Base-by-base conservation (phyloP, 1,140 invertebrate species). In the Ips typographus region DNA sequence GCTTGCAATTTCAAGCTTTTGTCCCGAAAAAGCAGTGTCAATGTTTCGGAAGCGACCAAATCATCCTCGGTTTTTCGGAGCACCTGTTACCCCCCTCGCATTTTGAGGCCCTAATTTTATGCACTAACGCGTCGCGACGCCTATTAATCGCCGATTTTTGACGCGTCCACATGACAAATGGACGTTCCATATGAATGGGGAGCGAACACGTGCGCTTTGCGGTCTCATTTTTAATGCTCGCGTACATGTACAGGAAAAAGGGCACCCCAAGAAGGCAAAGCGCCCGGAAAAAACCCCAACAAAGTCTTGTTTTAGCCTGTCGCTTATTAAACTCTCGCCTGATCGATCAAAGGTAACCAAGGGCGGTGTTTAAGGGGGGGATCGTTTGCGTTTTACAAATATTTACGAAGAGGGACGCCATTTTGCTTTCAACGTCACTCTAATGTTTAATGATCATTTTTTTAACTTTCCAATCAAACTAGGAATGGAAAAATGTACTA, bases 71-170 rank as follows among this genome's bases (percentile, higher is more conserved):
- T 36, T n/a, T 4, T 55, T 38, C 52, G 5, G 40, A 63, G 40
- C 61, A 63, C 61, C 61, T 63, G 61, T 63, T 63, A 63, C 61
- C 8, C 47, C 4, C 44, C 44, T n/a, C 44, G 44, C 4, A 5
- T 47, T 47, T 47, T 5, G 44, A 60, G 39, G 42, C 40, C 44
- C 65, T 68, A 63, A 69, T 63, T 51, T 56, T 63, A 63, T 69
- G 59, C 67, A 69, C 59, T 52, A 65, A 36, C 37, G 71, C 66
- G 55, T 52, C 55, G 49, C 38, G 60, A 70, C 55, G 52, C 60
- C 62, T 52, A 70, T 70, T 70, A 68, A 58, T 58, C 47, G 65
- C 44, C 44, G 65, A 60, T 68, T 59, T 68, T 68, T 68, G 65
- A 68, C 65, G 44, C 65, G 65, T 68, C 65, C 38, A 38, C 47